Conservation (phyloP, 1,140 invertebrate species). For the Mizuhopecten yessoensis region DNA sequence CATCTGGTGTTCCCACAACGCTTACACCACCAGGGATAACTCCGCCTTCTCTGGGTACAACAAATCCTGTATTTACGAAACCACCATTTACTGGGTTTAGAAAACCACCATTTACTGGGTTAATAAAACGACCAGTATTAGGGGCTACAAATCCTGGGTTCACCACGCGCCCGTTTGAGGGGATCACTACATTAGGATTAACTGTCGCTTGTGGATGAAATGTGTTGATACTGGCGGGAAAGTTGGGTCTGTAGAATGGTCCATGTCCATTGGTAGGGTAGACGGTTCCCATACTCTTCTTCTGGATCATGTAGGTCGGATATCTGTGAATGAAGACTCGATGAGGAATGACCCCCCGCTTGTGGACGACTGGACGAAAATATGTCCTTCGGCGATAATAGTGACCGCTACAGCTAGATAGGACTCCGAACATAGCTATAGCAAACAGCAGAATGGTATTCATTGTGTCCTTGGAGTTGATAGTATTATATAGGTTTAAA, state of each 20-base stretch:
- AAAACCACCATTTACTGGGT: too few relatives aligned
- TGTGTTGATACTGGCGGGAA: background rate
- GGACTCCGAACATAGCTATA: background rate
- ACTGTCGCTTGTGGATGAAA: background rate
- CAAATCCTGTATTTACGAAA: background rate
- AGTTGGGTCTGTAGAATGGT: background rate
- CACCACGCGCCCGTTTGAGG: background rate
- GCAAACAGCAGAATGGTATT: constrained; percentile 8
- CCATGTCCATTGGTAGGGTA: background rate
- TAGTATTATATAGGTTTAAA: too few relatives aligned
- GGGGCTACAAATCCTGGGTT: background rate
- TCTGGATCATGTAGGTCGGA: background rate
- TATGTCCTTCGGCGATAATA: background rate
- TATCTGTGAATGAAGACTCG: background rate
- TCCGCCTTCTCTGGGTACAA: background rate
- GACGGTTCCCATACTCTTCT: background rate
- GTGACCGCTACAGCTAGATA: background rate
- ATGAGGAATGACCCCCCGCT: background rate
- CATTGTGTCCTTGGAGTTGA: background rate
- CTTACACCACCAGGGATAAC: too few relatives aligned
- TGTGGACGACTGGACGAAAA: background rate
- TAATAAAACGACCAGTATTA: background rate
- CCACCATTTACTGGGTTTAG: too few relatives aligned
- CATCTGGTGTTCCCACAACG: too few relatives aligned
- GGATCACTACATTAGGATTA: background rate